These are phyloP conservation scores for Leucania comma DNA, from an alignment of 2,888 invertebrate species.

Conservation along the genomic window DNA sequence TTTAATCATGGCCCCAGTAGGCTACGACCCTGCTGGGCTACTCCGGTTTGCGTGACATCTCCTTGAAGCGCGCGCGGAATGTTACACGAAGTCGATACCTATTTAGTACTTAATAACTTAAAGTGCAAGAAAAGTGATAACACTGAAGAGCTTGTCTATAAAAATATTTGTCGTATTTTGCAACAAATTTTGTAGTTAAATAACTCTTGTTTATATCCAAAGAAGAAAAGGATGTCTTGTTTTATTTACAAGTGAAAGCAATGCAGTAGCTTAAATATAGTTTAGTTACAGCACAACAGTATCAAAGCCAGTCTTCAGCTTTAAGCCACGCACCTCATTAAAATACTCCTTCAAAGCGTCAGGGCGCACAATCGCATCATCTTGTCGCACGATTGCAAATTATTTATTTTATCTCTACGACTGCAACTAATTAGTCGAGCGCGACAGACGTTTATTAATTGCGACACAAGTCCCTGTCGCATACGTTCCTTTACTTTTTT, in stretches of 20 bases:
- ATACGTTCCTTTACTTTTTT: constrained; percentile 69
- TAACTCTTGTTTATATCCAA: background rate
- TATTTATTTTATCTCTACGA: constrained; percentile 80
- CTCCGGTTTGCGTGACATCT: too few relatives aligned
- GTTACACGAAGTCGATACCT: too few relatives aligned
- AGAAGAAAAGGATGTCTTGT: background rate
- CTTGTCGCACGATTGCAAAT: constrained; percentile 75
- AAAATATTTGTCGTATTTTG: background rate
- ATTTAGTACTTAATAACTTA: too few relatives aligned
- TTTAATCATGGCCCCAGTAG: too few relatives aligned
- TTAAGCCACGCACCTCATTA: constrained; percentile 66
- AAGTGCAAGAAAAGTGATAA: background rate
- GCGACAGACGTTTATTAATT: constrained; percentile 88
- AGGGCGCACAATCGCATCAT: constrained; percentile 70
- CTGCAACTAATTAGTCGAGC: constrained; percentile 87
- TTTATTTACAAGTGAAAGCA: background rate
- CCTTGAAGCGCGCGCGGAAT: too few relatives aligned
- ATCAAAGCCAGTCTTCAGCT: constrained; percentile 40
- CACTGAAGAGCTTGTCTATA: background rate
- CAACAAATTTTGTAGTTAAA: background rate
- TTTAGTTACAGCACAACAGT: constrained; percentile 28
- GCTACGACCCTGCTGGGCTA: too few relatives aligned
- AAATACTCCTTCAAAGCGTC: constrained; percentile 68
- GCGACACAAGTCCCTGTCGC: constrained; percentile 85
- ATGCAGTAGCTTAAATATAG: constrained; percentile 2